Evolutionary conservation across 2,888 invertebrate genomes (phyloP).

Genomic region (Phasia obesa): DNA sequence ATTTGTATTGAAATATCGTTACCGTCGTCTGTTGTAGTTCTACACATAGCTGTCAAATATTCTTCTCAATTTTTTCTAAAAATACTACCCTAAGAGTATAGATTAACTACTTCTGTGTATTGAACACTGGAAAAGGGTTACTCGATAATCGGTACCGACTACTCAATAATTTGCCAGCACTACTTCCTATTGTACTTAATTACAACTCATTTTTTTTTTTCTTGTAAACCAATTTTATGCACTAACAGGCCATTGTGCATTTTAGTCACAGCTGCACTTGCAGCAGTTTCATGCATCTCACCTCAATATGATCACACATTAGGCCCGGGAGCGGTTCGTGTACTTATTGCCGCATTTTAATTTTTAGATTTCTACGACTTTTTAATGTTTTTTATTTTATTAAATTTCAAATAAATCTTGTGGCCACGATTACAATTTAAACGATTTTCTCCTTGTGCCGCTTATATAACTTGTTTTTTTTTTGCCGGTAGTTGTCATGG

Average conservation of each 20-base stretch:
- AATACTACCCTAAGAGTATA: too few species aligned
- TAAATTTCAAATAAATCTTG: slow-evolving; percentile 65
- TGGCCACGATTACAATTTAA: slow-evolving; percentile 65
- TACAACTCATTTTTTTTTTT: too few species aligned
- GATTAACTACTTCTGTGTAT: too few species aligned
- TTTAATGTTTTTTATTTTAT: slow-evolving; percentile 33
- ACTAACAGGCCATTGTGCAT: slow-evolving; percentile 17
- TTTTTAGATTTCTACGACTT: slow-evolving; percentile 55
- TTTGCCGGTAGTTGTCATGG: slow-evolving; percentile 55
- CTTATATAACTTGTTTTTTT: slow-evolving; percentile 67
- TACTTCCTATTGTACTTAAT: too few species aligned
- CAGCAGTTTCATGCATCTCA: slow-evolving; percentile 47
- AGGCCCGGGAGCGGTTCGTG: slow-evolving; percentile 63
- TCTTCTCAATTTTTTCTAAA: too few species aligned
- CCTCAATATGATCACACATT: slow-evolving; percentile 25
- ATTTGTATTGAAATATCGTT: too few species aligned
- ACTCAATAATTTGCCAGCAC: too few species aligned
- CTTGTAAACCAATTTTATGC: too few species aligned
- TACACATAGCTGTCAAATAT: too few species aligned
- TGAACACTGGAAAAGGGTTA: too few species aligned
- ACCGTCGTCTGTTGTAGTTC: too few species aligned
- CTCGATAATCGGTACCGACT: too few species aligned
- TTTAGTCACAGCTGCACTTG: slow-evolving; percentile 65
- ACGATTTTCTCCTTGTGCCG: slow-evolving; percentile 69
- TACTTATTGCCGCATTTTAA: slow-evolving; percentile 66